A percentile compares a stretch with the other conserved stretches of the same genome.
Evolutionary conservation across 2,113 vertebrate species (phyloP).

Genomic region (Strix aluco): DNA sequence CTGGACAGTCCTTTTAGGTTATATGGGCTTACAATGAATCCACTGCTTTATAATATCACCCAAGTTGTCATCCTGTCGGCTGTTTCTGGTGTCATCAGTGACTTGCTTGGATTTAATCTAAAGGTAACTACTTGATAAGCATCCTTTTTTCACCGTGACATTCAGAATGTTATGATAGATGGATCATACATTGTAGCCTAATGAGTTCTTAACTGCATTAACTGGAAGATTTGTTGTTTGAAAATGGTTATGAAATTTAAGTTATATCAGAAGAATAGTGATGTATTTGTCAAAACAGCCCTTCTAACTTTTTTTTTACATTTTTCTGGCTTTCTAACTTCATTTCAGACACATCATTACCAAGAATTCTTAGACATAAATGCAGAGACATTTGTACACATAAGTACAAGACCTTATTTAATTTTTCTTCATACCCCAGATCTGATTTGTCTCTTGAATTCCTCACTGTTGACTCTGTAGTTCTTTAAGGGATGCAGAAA

Average conservation of each 20-base stretch:
- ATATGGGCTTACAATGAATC: conserved; percentile 98
- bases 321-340: background rate
- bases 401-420: background rate
- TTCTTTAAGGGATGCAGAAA: background rate
- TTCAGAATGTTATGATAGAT: background rate
- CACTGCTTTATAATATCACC: conserved; percentile 97
- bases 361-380: background rate
- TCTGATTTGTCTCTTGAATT: background rate
- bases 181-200: background rate
- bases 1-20: conserved; percentile 93
- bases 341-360: background rate
- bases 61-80: conserved; percentile 98
- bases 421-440: background rate
- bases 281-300: background rate
- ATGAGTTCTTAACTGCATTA: background rate
- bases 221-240: background rate
- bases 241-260: background rate
- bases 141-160: background rate
- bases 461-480: background rate
- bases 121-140: conserved; percentile 80
- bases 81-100: conserved; percentile 97
- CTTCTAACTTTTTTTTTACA: background rate
- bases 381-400: rapidly evolving
- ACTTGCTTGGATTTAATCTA: conserved; percentile 96
- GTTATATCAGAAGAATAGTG: background rate